Evolutionary conservation across 1,140 invertebrate species (phyloP), one percentile per base, ranked within the genome.

Genomic region (Trichomalopsis sarcophagae): DNA sequence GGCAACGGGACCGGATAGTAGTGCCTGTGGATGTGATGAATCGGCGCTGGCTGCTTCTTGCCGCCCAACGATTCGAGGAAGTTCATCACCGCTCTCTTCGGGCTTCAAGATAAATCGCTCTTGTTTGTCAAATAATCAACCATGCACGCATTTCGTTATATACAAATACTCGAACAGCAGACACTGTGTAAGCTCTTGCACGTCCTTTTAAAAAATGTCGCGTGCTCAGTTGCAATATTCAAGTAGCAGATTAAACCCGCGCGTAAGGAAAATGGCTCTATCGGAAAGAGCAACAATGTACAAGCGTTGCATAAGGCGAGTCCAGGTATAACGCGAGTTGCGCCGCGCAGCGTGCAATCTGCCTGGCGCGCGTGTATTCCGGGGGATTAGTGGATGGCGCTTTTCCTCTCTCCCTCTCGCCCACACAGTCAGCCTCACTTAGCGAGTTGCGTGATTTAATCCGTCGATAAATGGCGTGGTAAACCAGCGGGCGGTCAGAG

Each of bases 11-110:
- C 27, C 0, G 90, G 90, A 82, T 90, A 91, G 47, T 92, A 91
- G 85, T 91, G 90, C 80, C 91, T 79, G 86, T 91, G 90, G 84
- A 88, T 90, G 86, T 92, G 91, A 87, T 91, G 90, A 81, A 90
- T 85, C 10, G 88, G 75, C 0, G 44, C 50, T 33, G 73, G 27
- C 75, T 88, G 88, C 83, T 90, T 91, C 13, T 88, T 88, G 10
- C 87, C 86, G 2, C 86, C 86, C 14, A 89, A 44, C 13, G 87
- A 86, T 84, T 85, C 87, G 81, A 89, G 87, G 85, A 91, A 84
- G 76, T 88, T 79, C 85, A 85, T 84, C 66, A 90, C 68, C 21
- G 87, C 87, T 36, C 88, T 88, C 80, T 88, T 89, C 17, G 86
- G 87, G 27, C 90, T 91, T 83, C n/a, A 87, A 88, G 23, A 79